These are phyloP conservation scores for Phrynocephalus versicolor DNA, from an alignment of 2,113 vertebrate species.

Conservation along the genomic window DNA sequence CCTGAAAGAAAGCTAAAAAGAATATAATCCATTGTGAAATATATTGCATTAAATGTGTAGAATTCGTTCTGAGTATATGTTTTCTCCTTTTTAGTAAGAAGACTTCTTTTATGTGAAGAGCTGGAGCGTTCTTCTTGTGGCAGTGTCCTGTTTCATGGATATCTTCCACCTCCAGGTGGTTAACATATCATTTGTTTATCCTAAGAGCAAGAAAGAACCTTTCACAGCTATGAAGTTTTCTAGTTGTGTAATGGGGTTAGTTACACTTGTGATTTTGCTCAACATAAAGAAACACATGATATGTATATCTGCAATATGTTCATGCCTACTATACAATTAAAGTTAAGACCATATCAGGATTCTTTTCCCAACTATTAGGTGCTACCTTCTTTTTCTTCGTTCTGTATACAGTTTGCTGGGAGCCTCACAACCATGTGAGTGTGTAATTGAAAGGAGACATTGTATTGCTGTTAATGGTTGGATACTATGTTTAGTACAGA, in stretches of 20 bases:
- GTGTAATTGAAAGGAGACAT: too few species aligned
- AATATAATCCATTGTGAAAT: background rate
- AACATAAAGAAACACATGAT: background rate
- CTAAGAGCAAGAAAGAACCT: background rate
- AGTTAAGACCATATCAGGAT: background rate
- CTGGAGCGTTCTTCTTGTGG: constrained; percentile 96
- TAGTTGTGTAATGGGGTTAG: background rate
- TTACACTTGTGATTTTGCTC: background rate
- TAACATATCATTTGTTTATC: background rate
- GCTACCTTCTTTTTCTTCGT: background rate
- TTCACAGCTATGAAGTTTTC: background rate
- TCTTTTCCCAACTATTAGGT: background rate
- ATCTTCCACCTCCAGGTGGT: constrained; percentile 93
- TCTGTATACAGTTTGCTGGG: background rate
- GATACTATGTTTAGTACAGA: background rate
- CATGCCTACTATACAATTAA: background rate
- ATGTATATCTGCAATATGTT: background rate
- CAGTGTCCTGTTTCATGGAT: constrained; percentile 97
- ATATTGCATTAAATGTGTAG: background rate
- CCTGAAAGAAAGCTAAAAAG: background rate
- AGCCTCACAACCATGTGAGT: too few species aligned
- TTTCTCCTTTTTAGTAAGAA: constrained; percentile 79
- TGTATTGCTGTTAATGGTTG: too few species aligned
- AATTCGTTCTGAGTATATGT: background rate
- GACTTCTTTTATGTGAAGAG: constrained; percentile 94